These are phyloP conservation scores for Enteromius afrohamiltoni DNA, from an alignment of 2,797 vertebrate species.

Conservation along the genomic window DNA sequence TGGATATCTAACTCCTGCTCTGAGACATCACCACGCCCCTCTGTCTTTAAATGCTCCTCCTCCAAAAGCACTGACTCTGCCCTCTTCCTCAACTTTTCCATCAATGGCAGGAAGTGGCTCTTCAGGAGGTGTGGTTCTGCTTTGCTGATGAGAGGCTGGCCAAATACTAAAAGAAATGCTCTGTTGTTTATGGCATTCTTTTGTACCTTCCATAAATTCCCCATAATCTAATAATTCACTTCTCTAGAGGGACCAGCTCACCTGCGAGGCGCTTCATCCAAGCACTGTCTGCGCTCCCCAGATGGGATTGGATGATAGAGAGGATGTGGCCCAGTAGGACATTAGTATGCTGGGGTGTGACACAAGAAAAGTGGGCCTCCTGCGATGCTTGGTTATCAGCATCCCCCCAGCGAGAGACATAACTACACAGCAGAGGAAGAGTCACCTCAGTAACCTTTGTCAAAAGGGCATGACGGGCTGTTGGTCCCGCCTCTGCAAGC, in stretches of 20 bases:
- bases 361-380: constrained; percentile 78
- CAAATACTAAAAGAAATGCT: constrained; percentile 81
- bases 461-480: constrained; percentile 85
- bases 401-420: constrained; percentile 88
- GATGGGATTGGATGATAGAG: constrained; percentile 88
- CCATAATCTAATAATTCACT: background rate
- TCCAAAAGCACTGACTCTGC: constrained; percentile 86
- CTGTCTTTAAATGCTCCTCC: constrained; percentile 89
- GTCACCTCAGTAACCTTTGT: constrained; percentile 85
- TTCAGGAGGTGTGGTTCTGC: constrained; percentile 84
- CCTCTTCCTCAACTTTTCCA: constrained; percentile 94
- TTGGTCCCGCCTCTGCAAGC: constrained; percentile 81
- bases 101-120: constrained; percentile 92
- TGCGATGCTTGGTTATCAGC: constrained; percentile 74
- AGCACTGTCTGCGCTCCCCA: constrained; percentile 86
- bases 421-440: constrained; percentile 91
- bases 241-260: constrained; percentile 55
- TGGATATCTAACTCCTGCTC: constrained; percentile 91
- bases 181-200: background rate
- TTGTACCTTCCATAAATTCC: background rate
- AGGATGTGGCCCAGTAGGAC: constrained; percentile 89
- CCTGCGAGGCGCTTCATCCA: constrained; percentile 96
- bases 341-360: constrained; percentile 85
- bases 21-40: constrained; percentile 82
- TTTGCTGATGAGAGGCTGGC: constrained; percentile 90